Evolutionary conservation across 2,888 invertebrate genomes (phyloP).

Genomic region (Mythimna albipuncta): DNA sequence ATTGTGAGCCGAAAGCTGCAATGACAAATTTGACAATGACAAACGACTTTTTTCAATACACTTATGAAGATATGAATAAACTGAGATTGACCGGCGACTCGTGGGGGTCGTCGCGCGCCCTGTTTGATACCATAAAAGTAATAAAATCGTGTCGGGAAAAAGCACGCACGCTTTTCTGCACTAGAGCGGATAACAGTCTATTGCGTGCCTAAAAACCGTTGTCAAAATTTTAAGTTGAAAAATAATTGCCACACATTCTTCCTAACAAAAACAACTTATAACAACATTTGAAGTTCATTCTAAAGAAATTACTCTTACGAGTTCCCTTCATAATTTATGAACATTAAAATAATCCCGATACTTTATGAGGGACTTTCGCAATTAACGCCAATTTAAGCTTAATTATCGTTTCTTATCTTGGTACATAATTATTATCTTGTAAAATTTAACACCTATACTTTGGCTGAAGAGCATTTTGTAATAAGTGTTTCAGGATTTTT

Average conservation of each 20-base stretch:
- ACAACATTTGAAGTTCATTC: slow-evolving; percentile 28
- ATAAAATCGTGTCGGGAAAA: too few relatives aligned
- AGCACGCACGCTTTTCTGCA: too few relatives aligned
- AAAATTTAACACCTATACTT: slow-evolving; percentile 23
- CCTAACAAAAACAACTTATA: slow-evolving; percentile 3
- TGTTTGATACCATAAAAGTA: too few relatives aligned
- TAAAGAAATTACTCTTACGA: slow-evolving; percentile 14
- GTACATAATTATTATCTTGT: slow-evolving; percentile 16
- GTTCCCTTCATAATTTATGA: slow-evolving; percentile 25
- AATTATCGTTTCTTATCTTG: slow-evolving; percentile 35
- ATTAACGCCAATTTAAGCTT: slow-evolving; percentile 39
- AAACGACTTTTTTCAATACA: too few relatives aligned
- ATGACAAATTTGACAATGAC: too few relatives aligned
- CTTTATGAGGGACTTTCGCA: slow-evolving; percentile 29
- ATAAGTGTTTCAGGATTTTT: slow-evolving; percentile 8
- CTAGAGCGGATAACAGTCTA: too few relatives aligned
- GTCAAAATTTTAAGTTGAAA: too few relatives aligned
- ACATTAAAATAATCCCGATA: slow-evolving; percentile 43
- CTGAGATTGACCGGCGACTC: too few relatives aligned
- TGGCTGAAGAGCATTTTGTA: slow-evolving; percentile 16
- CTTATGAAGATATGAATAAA: too few relatives aligned
- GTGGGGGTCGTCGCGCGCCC: too few relatives aligned
- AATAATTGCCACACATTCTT: neutral
- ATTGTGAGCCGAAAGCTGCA: too few relatives aligned
- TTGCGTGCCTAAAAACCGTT: too few relatives aligned